Evolutionary conservation across 1,140 invertebrate genomes (phyloP), one percentile per base, ranked within the genome.

Genomic region (Ditylenchus dipsaci): DNA sequence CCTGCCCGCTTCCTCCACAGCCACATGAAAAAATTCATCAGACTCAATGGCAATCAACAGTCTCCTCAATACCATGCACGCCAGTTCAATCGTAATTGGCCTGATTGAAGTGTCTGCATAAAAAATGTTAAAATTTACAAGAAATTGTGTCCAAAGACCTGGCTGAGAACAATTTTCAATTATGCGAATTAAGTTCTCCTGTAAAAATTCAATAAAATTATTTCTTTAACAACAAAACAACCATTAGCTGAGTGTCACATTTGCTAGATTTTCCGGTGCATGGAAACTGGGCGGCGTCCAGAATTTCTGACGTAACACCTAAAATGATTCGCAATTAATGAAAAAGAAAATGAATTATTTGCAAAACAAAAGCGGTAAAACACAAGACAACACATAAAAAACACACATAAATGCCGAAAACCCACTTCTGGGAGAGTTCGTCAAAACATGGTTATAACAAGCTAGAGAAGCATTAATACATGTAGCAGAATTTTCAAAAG

Each of bases 31-130:
- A 84, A 1, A 86, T 86, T 68, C 88, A 82, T 82, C 87, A 84
- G 64, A 87, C n/a, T 79, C 81, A 17, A 82, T 80, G 43, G 72
- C 72, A 66, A 85, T 78, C 7, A 87, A 84, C 17, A 88, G 71
- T 68, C 84, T 85, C 68, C 87, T 86, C 17, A 97, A 81, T 26
- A 97, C 83, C 64, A 90, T 88, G 65, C 92, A 88, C 38, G 89
- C 88, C 76, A 97, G 86, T 84, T 97, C 93, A 61, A 96, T 86
- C 0, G 94, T 97, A 1, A 95, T 90, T 15, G 97, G 86, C 19
- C 95, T 88, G 11, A 97, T 78, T 15, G 65, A 29, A n/a, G 86
- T 33, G 76, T 80, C 69, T 77, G 73, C 60, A 60, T 67, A n/a
- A 23, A 45, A 30, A 76, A 38, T 5, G n/a, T n/a, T n/a, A 38